Conservation (phyloP, 2,113 vertebrate genomes). For the Meles meles region DNA sequence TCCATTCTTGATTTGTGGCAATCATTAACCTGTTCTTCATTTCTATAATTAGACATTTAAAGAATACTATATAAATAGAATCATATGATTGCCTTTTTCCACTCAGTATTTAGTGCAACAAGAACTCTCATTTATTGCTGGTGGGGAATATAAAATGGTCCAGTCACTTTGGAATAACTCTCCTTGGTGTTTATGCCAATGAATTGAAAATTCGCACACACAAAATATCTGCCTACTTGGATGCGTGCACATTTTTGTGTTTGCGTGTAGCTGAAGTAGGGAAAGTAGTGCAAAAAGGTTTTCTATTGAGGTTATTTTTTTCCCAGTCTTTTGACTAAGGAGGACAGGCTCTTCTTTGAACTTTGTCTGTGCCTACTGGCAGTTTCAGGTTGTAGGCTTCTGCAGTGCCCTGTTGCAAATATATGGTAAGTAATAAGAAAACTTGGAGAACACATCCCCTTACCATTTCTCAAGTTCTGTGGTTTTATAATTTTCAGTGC, state of each 20-base stretch:
- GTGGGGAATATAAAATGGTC: background rate
- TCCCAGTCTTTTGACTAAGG: background rate
- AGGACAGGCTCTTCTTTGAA: background rate
- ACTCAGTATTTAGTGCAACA: background rate
- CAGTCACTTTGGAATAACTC: background rate
- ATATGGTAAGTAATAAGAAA: background rate
- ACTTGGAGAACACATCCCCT: background rate
- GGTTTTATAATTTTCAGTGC: background rate
- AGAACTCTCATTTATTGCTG: background rate
- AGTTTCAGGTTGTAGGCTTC: background rate
- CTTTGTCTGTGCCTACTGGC: background rate
- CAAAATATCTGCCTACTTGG: background rate
- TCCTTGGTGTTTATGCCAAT: background rate
- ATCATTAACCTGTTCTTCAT: background rate
- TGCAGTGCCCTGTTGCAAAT: background rate
- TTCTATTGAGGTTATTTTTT: background rate
- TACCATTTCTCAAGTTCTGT: background rate
- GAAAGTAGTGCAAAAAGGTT: background rate
- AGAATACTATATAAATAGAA: background rate
- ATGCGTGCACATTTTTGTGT: background rate
- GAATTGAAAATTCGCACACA: background rate
- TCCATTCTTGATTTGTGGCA: background rate
- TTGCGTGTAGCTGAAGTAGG: background rate
- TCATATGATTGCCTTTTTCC: background rate
- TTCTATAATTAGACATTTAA: background rate